Percentiles rank a stretch among this genome's conserved stretches.
phyloP scores from a whole-genome alignment of 2,113 vertebrate species.

The Sceloporus undulatus region DNA sequence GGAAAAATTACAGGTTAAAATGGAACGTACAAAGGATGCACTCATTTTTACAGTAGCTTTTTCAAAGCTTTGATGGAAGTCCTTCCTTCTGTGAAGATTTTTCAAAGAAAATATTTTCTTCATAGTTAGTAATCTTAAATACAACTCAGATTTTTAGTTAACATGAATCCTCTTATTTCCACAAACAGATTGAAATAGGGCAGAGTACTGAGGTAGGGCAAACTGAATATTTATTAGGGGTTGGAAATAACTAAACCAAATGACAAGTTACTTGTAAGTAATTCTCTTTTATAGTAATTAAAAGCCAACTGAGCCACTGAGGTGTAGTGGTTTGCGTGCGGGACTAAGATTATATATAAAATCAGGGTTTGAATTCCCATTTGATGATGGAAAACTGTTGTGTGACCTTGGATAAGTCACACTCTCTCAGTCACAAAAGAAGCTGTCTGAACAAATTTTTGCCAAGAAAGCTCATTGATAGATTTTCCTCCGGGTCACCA shows the following conservation, averaged over 20 bases:
- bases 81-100: constrained; percentile 30
- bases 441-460: no score
- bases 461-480: no score
- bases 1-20: constrained; percentile 67
- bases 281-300: not conserved
- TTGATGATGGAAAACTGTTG: no score
- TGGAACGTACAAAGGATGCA: constrained; percentile 56
- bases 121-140: not conserved
- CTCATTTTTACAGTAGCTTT: constrained; percentile 53
- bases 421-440: no score
- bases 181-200: not conserved
- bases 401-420: no score
- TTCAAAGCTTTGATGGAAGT: constrained; percentile 67
- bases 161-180: not conserved
- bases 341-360: no score
- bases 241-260: not conserved
- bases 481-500: no score
- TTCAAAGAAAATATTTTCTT: not conserved
- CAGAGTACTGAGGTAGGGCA: not conserved
- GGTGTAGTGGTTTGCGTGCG: no score
- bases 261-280: not conserved
- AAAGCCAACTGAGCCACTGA: no score
- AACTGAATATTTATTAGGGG: not conserved
- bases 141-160: not conserved
- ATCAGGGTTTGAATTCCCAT: no score